phyloP scores from a whole-genome alignment of 1,140 invertebrate genomes.

The Euglossa dilemma region DNA sequence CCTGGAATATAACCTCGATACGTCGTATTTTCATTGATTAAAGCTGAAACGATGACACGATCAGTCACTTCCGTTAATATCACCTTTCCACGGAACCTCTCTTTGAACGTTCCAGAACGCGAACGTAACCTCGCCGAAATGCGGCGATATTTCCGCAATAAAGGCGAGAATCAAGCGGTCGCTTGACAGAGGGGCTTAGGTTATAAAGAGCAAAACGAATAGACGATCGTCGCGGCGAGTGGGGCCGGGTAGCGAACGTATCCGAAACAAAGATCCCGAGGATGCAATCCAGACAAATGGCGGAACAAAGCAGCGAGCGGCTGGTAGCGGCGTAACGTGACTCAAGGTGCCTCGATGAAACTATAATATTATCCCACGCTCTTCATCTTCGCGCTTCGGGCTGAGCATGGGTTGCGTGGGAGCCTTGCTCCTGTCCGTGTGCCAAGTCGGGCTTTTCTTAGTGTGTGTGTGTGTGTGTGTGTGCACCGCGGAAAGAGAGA shows the following conservation, averaged over 20 bases:
- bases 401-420: slow-evolving; percentile 9
- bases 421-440: not conserved
- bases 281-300: slow-evolving; percentile 56
- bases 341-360: slow-evolving; percentile 67
- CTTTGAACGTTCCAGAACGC: too few relatives aligned
- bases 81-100: too few relatives aligned
- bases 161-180: not conserved
- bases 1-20: too few relatives aligned
- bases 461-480: too few relatives aligned
- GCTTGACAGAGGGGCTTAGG: not conserved
- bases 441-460: not conserved
- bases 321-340: slow-evolving; percentile 48
- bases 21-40: too few relatives aligned
- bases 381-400: slow-evolving; percentile 59
- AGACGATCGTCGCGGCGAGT: not conserved
- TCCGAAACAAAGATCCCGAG: slow-evolving; percentile 56
- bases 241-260: slow-evolving; percentile 42
- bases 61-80: too few relatives aligned
- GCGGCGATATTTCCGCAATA: too few relatives aligned
- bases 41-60: too few relatives aligned
- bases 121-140: too few relatives aligned
- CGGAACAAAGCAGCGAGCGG: slow-evolving; percentile 25
- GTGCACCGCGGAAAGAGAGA: slow-evolving; percentile 30
- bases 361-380: slow-evolving; percentile 72
- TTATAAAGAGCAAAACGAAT: not conserved